Evolutionary conservation across 2,888 invertebrate species (phyloP), one percentile per base, ranked within the genome.

Genomic region (Drosophila antonietae): DNA sequence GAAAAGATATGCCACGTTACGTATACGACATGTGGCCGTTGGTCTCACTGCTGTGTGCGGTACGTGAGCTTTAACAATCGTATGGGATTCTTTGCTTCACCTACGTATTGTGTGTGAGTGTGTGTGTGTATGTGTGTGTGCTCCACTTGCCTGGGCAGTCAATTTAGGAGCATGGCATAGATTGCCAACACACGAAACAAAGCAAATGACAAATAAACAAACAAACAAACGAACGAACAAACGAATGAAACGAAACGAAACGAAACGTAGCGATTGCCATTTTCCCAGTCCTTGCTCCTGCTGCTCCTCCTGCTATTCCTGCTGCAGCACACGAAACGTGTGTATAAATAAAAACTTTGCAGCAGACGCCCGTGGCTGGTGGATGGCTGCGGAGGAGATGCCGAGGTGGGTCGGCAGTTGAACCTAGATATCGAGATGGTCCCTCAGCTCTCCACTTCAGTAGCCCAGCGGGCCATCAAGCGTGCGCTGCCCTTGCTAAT

Each of bases 321-420:
- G 37, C 37, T 10, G 78, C 56, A 68, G 78, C 83, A 80, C 81
- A 87, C 72, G 73, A 56, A 72, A 83, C 84, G 84, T 85, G 89
- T 85, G 79, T 89, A 85, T 85, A 85, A 85, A 85, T 89, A 85
- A 87, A 84, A 85, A 85, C 84, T 87, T 85, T 89, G 87, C 87
- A 79, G 71, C 81, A 81, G 55, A 71, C 64, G 74, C 68, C 73
- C 49, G 47, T 57, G 68, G 72, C 73, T 12, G 35, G 47, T 23
- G 23, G 72, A 68, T 12, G 35, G 47, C 18, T 20, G 20, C 20
- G 14, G 35, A 9, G 35, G 35, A 9, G 53, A 3, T 15, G 12
- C 41, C 2, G 53, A 53, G 31, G 23, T 31, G 55, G 43, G 7
- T 49, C 9, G 28, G n/a, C 31, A 31, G 72, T 33, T n/a, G 73